Percentiles rank a stretch among this genome's conserved stretches.
These are phyloP conservation scores for Lasioglossum zephyrum DNA, from an alignment of 2,888 invertebrate genomes.

Conservation along the genomic window DNA sequence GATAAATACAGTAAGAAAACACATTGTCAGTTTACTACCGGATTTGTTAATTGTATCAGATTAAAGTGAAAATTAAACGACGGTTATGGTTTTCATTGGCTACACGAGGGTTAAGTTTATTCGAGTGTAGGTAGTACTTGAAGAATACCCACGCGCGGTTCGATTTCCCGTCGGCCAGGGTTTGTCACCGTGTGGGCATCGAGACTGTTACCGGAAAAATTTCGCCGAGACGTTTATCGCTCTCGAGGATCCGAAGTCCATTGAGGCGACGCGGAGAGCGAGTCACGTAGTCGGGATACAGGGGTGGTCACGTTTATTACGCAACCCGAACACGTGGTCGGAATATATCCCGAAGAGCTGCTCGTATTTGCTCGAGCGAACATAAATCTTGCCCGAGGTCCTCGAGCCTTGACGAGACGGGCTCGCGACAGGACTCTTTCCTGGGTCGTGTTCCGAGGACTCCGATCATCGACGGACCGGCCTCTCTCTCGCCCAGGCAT, in stretches of 20 bases:
- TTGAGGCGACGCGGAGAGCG: background rate
- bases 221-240: slow-evolving; percentile 22
- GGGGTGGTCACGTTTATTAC: slow-evolving; percentile 47
- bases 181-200: background rate
- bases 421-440: slow-evolving; percentile 31
- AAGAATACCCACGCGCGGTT: too few relatives aligned
- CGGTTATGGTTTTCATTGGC: too few relatives aligned
- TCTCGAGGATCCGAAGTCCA: background rate
- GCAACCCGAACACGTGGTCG: slow-evolving; percentile 57
- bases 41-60: too few relatives aligned
- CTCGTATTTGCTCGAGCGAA: slow-evolving; percentile 41
- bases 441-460: slow-evolving; percentile 33
- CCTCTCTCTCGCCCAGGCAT: background rate
- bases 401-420: slow-evolving; percentile 35
- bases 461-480: slow-evolving; percentile 41
- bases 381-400: slow-evolving; percentile 52
- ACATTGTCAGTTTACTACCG: too few relatives aligned
- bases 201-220: slow-evolving; percentile 12
- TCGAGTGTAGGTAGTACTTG: too few relatives aligned
- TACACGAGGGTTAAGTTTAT: background rate
- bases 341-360: slow-evolving; percentile 48
- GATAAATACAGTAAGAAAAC: too few relatives aligned
- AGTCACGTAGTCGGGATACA: background rate
- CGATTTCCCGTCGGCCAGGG: too few relatives aligned
- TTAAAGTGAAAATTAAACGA: too few relatives aligned